These are phyloP conservation scores for Cephus pulcher DNA, from an alignment of 2,888 invertebrate species.

Conservation along the genomic window DNA sequence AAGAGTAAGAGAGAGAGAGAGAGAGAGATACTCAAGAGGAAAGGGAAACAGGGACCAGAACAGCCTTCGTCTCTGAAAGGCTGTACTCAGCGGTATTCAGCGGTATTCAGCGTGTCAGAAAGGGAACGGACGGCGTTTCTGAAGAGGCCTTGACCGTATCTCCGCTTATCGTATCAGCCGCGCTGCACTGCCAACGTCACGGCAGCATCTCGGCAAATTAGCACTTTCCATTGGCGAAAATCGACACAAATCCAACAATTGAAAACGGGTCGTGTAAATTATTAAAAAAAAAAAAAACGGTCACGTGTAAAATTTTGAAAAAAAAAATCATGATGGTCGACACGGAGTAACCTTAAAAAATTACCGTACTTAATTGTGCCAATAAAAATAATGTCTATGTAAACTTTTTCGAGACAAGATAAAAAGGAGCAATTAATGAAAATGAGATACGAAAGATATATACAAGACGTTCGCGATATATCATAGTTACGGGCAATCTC, in stretches of 20 bases:
- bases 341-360: neutral
- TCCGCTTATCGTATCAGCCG: constrained; percentile 63
- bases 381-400: neutral
- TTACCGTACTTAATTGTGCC: neutral
- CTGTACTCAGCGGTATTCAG: neutral
- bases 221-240: constrained; percentile 1
- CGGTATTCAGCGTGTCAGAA: constrained; percentile 53
- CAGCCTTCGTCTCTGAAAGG: constrained; percentile 5
- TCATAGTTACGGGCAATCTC: neutral
- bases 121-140: constrained; percentile 62
- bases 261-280: neutral
- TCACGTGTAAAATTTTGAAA: neutral
- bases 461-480: neutral
- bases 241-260: neutral
- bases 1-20: constrained; percentile 1
- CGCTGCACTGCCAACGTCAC: constrained; percentile 50
- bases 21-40: constrained; percentile 12
- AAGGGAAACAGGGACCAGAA: constrained; percentile 4
- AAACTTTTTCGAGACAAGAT: neutral
- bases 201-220: constrained; percentile 24
- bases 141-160: constrained; percentile 66
- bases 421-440: neutral
- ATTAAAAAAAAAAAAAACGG: neutral
- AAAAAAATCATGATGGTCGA: neutral
- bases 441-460: neutral